Base-by-base conservation (phyloP, 2,797 vertebrate genomes). In the Florisuga fusca region DNA sequence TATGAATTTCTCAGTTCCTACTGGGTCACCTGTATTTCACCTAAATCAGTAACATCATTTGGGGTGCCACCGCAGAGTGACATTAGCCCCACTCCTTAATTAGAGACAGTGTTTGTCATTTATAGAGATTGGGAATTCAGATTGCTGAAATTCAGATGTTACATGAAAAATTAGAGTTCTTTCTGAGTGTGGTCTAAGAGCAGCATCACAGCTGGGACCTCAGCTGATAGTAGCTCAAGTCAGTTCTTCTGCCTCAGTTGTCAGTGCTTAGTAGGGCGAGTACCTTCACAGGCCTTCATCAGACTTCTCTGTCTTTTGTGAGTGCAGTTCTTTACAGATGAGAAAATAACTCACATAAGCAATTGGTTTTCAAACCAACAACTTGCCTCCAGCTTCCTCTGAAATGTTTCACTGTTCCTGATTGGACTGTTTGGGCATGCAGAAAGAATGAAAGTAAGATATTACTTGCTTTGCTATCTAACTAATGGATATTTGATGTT, bases 401-500 rank as follows among this genome's bases (percentile, higher is more conserved):
- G 95, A 91, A 81, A 91, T 86, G 55, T 50, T 78, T 89, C 48
- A 15, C 29, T 81, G 41, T 29, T 92, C 50, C 83, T 68, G 46
- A 72, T 91, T 88, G 91, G 94, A 13, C 62, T 94, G 89, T 75
- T 88, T 53, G 73, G 38, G 58, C 89, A 93, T 84, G 91, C 69
- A 78, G 87, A 93, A 92, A 33, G 79, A 86, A 71, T 78, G 66
- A 81, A 90, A 88, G 55, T 62, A 77, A 51, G 36, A 0, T 63
- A 38, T 23, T 85, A 48, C 64, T 88, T 72, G 29, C 43, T 88
- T 94, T 93, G 67, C 58, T 68, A 0, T 86, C 46, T 66, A 50
- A 58, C 91, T 96, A 95, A 95, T 93, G 93, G 79, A 75, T 86
- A 33, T 91, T 81, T 91, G 83, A 62, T 94, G 90, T 95, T 94